Evolutionary conservation across 2,797 vertebrate genomes (phyloP), one percentile per base, ranked within the genome.

Genomic region (Aselliscus stoliczkanus): DNA sequence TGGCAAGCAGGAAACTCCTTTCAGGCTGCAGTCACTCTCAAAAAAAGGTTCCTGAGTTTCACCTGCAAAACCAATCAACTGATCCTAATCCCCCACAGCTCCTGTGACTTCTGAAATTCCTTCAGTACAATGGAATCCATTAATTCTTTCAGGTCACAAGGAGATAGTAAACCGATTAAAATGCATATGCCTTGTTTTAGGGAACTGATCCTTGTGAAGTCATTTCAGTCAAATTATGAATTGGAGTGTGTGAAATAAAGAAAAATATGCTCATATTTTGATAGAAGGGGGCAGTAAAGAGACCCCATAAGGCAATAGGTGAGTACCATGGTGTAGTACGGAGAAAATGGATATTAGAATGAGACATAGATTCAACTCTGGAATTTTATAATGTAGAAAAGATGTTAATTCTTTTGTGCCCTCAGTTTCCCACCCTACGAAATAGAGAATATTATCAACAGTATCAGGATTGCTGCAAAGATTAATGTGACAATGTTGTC

Each of bases 391-490:
- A 34, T 72, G 7, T 27, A 69, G 18, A 65, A 83, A 69, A 80
- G 6, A 39, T 47, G 27, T 47, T 79, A 6, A 39, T 80, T 47
- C 12, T 47, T 80, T 69, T 70, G 29, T 7, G 54, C 0, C 1
- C 29, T 80, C 23, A 3, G 15, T 47, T 93, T 69, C 62, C 37
- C 44, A 69, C 0, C 0, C 5, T 92, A 5, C 39, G n/a, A 56
- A 56, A 60, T 42, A n/a, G 47, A 12, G 4, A 65, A 34, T 42
- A 18, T 27, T 4, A 42, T 50, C 11, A 9, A 3, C 23, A 42
- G 12, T 3, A 18, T 47, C 4, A 54, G 27, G 1, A 8, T 4
- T 37, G 10, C 25, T 4, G 0, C 27, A 65, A 70, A 4, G 21
- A 52, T 60, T 29, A 87, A 72, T 47, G n/a, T 34, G 20, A 56